Percentiles rank a stretch among this genome's conserved stretches.
Evolutionary conservation across 2,888 invertebrate species (phyloP).

Genomic region (Cryptocephalus moraei): DNA sequence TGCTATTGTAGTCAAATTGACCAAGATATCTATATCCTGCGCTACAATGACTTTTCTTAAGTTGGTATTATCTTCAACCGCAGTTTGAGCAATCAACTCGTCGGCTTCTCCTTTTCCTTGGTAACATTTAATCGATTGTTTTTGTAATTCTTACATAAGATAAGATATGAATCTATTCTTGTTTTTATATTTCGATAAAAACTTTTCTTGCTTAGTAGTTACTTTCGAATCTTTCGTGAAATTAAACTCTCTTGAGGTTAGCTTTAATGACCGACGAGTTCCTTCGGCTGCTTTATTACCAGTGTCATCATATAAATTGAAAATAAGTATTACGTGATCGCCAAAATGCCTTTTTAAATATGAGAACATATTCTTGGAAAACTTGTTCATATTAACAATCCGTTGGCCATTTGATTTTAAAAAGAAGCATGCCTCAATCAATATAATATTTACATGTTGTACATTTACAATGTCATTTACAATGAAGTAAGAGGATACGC

Average conservation of each 20-base stretch:
- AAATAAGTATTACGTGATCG: background rate
- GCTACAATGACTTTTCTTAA: background rate
- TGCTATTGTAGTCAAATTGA: background rate
- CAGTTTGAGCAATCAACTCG: background rate
- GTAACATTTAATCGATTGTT: background rate
- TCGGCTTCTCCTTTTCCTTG: background rate
- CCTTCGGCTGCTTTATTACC: background rate
- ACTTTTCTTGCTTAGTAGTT: background rate
- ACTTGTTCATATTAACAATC: background rate
- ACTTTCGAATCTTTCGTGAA: background rate
- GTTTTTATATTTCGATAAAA: background rate
- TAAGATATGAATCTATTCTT: background rate
- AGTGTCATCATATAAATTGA: background rate
- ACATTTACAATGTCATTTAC: too few relatives aligned
- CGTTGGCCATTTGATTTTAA: background rate
- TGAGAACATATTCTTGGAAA: background rate
- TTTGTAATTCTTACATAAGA: background rate
- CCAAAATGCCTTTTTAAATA: background rate
- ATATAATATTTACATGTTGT: background rate
- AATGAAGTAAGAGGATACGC: too few relatives aligned
- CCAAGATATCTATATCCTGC: too few relatives aligned
- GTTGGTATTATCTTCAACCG: background rate
- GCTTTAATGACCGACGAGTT: background rate
- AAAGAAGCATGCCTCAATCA: background rate
- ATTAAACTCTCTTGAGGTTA: background rate